Evolutionary conservation across 2,888 invertebrate genomes (phyloP), one percentile per base, ranked within the genome.

Genomic region (Hirudinaria manillensis): DNA sequence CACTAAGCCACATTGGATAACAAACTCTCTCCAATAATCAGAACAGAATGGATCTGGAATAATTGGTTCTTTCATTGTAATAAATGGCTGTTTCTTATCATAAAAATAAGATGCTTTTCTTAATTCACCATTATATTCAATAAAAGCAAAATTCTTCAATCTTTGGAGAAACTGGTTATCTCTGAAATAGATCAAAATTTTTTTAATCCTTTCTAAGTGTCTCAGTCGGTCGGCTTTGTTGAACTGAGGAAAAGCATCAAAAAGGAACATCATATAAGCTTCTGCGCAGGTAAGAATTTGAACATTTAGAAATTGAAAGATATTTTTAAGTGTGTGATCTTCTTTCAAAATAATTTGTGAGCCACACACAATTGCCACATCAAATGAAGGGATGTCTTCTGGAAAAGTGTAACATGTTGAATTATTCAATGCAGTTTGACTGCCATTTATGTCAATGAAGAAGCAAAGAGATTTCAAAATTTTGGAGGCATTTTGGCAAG

Each of bases 41-140:
- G 32, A 34, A 7, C 10, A 1, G 68, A 34, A 68, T 29, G 16
- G 68, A 13, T n/a, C 7, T 13, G 34, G 32, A 36, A 36, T n/a
- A 34, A 68, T 68, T 68, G 13, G 27, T 34, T 68, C 68, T 13
- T 29, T 34, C 68, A 68, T 24, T 10, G 4, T 7, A 34, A 7
- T 29, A 34, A 68, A 36, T n/a, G 10, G 1, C 4, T 68, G 3
- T 2, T 7, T 10, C 10, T 68, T 13, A 36, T n/a, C 36, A 36
- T 68, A 68, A 68, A 68, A 68, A 7, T 68, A n/a, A 6, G 68
- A 68, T 68, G 68, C 36, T 68, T 68, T 61, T 29, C 29, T 24
- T 2, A 61, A 10, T 7, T 7, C 3, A 10, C 45, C 45, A 45
- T 45, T 2, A 7, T 45, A 10, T 45, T 45, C 45, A 45, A 45